These are phyloP conservation scores for Heliconius himera DNA, from an alignment of 1,140 invertebrate genomes.

Conservation along the genomic window DNA sequence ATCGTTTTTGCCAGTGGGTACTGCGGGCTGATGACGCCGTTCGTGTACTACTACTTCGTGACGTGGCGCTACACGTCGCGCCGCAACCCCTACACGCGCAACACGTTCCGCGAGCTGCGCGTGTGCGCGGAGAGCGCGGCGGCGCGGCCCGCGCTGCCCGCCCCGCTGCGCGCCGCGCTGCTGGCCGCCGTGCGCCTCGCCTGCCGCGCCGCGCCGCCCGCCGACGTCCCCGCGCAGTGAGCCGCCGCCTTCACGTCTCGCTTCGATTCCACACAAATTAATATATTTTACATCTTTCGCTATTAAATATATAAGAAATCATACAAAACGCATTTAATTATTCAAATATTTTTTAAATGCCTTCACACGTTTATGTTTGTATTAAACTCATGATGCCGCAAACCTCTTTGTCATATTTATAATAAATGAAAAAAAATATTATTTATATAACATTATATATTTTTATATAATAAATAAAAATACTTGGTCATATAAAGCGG, in stretches of 20 bases:
- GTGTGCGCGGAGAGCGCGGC: slow-evolving; percentile 84
- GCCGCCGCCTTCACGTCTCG: slow-evolving; percentile 11
- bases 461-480: slow-evolving; percentile 1
- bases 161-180: slow-evolving; percentile 81
- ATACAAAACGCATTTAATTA: not conserved
- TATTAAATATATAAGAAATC: not conserved
- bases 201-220: slow-evolving; percentile 85
- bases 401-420: not conserved
- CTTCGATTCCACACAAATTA: slow-evolving; percentile 11
- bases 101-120: slow-evolving; percentile 91
- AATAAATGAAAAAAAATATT: not conserved
- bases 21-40: slow-evolving; percentile 92
- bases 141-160: slow-evolving; percentile 84
- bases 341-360: not conserved
- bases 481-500: not conserved
- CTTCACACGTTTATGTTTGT: not conserved
- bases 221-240: slow-evolving; percentile 35
- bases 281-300: not conserved
- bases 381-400: not conserved
- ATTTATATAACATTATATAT: not conserved
- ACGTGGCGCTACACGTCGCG: slow-evolving; percentile 92
- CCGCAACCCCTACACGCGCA: slow-evolving; percentile 96
- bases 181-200: slow-evolving; percentile 82
- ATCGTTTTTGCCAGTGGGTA: slow-evolving; percentile 85
- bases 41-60: slow-evolving; percentile 98